Conservation (phyloP, 2,888 invertebrate species). For the Limnephilus marmoratus region DNA sequence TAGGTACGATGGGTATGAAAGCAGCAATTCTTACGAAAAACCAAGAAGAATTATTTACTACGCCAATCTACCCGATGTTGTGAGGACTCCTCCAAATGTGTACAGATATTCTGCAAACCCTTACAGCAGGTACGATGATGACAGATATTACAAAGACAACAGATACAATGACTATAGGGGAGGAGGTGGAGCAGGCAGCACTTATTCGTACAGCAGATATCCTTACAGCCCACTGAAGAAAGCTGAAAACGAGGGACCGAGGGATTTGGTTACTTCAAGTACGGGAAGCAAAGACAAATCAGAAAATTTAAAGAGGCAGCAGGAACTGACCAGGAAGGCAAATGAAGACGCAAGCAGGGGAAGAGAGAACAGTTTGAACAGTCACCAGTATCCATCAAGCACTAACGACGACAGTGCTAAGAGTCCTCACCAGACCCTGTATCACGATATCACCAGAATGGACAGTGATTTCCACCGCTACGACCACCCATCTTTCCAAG, state of each 20-base stretch:
- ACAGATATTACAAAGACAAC: conserved; percentile 70
- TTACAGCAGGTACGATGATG: conserved; percentile 73
- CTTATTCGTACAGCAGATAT: conserved; percentile 68
- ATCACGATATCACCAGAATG: conserved; percentile 71
- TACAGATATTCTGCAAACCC: conserved; percentile 76
- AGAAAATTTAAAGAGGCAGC: conserved; percentile 72
- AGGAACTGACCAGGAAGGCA: conserved; percentile 72
- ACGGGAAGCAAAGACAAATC: conserved; percentile 73
- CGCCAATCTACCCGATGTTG: conserved; percentile 83
- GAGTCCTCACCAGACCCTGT: conserved; percentile 72
- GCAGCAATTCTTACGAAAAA: conserved; percentile 72
- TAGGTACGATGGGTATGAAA: conserved; percentile 72
- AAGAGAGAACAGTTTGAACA: conserved; percentile 71
- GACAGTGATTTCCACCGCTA: conserved; percentile 73
- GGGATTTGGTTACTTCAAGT: conserved; percentile 73
- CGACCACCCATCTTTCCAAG: conserved; percentile 74
- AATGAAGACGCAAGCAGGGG: conserved; percentile 71
- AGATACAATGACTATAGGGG: conserved; percentile 71
- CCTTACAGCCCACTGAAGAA: conserved; percentile 74
- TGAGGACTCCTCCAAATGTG: conserved; percentile 79
- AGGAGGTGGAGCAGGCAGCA: conserved; percentile 48
- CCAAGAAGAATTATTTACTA: conserved; percentile 83
- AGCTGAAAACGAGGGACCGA: conserved; percentile 74
- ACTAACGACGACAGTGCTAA: conserved; percentile 68
- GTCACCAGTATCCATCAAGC: conserved; percentile 71